phyloP scores from a whole-genome alignment of 2,113 vertebrate species.

The Saimiri boliviensis region DNA sequence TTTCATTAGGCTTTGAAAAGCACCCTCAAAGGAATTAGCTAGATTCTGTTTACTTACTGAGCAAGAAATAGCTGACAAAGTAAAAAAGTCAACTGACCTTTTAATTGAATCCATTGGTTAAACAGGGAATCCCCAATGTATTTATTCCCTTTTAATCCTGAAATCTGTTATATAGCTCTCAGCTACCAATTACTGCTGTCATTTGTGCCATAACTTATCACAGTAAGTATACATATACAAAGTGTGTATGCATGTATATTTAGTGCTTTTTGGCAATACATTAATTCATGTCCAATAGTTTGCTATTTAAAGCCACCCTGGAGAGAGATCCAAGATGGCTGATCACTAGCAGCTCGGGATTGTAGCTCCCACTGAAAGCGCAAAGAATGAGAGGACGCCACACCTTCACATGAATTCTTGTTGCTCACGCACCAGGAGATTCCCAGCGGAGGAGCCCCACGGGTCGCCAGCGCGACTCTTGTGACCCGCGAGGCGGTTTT shows the following conservation, averaged over 20 bases:
- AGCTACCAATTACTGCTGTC: background rate
- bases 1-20: background rate
- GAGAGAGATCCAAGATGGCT: too few relatives aligned
- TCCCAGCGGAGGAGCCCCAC: too few relatives aligned
- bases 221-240: background rate
- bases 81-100: background rate
- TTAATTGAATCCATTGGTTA: constrained; percentile 28
- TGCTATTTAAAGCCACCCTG: background rate
- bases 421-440: too few relatives aligned
- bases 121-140: background rate
- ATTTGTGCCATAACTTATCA: background rate
- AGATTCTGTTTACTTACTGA: background rate
- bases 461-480: too few relatives aligned
- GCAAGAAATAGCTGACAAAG: background rate
- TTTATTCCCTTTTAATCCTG: background rate
- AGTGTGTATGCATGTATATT: background rate
- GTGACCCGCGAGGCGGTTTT: too few relatives aligned
- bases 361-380: too few relatives aligned
- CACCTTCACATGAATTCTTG: too few relatives aligned
- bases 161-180: background rate
- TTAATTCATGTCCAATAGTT: background rate
- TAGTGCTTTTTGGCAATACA: background rate
- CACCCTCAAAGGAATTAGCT: background rate
- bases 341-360: too few relatives aligned
- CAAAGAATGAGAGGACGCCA: too few relatives aligned